A percentile compares a stretch with the other conserved stretches of the same genome.
phyloP scores from a whole-genome alignment of 2,888 invertebrate genomes.

The Oxytorus armatus region DNA sequence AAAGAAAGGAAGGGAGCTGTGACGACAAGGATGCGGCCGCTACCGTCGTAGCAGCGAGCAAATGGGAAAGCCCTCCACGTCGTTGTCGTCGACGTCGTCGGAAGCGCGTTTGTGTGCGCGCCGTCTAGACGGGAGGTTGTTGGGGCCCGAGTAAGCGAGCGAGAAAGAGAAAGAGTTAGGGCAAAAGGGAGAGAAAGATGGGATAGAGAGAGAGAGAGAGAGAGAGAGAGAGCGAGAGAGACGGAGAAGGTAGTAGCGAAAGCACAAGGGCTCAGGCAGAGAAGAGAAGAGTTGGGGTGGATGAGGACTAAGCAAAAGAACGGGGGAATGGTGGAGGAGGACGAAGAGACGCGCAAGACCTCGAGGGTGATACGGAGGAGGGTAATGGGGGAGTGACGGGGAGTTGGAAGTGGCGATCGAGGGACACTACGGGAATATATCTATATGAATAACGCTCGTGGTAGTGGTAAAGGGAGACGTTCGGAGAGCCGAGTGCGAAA shows the following conservation, averaged over 20 bases:
- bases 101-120: conserved; percentile 74
- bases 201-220: conserved; percentile 26
- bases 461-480: conserved; percentile 11
- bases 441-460: conserved; percentile 8
- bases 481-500: conserved; percentile 31
- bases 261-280: conserved; percentile 37
- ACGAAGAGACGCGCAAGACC: conserved; percentile 67
- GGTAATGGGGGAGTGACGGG: conserved; percentile 21
- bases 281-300: conserved; percentile 42
- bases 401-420: conserved; percentile 67
- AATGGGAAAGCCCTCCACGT: conserved; percentile 35
- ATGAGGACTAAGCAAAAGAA: conserved; percentile 48
- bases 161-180: conserved; percentile 68
- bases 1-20: conserved; percentile 43
- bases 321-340: conserved; percentile 53
- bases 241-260: conserved; percentile 66
- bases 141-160: conserved; percentile 72
- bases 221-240: conserved; percentile 69
- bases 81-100: conserved; percentile 42
- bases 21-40: conserved; percentile 30
- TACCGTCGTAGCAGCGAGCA: conserved; percentile 40
- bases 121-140: conserved; percentile 82
- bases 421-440: conserved; percentile 31
- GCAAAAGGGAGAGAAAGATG: conserved; percentile 22
- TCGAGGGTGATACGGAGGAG: conserved; percentile 63